Evolutionary conservation across 2,797 vertebrate genomes (phyloP).

Genomic region (Pantherophis vulpinus): DNA sequence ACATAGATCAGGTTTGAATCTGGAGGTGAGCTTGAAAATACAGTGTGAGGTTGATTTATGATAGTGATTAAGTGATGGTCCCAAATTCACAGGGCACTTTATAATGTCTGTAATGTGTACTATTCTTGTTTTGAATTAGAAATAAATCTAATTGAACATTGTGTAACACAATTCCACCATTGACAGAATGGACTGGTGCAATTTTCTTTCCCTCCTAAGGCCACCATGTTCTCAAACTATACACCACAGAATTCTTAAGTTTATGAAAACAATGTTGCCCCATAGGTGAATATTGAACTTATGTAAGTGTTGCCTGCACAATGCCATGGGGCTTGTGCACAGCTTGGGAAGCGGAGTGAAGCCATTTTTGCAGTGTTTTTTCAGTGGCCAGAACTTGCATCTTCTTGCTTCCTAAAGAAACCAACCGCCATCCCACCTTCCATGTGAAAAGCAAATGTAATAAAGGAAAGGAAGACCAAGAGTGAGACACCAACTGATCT

Average conservation of each 20-base stretch:
- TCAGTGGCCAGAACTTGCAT: not conserved
- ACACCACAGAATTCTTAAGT: not conserved
- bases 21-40: not conserved
- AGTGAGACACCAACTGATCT: not conserved
- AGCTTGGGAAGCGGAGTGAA: not conserved
- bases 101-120: not conserved
- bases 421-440: not conserved
- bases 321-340: not conserved
- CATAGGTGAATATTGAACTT: not conserved
- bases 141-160: not conserved
- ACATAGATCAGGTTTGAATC: not conserved
- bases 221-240: not conserved
- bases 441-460: not conserved
- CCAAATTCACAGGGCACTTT: not conserved
- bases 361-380: not conserved
- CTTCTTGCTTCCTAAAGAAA: not conserved
- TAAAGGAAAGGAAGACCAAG: not conserved
- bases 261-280: not conserved
- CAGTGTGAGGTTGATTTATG: not conserved
- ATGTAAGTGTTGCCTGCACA: not conserved
- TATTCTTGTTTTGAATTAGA: not conserved
- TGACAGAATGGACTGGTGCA: not conserved
- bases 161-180: not conserved
- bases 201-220: not conserved
- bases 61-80: not conserved